Percentiles rank a stretch among this genome's conserved stretches.
Conservation (phyloP, 2,113 vertebrate species). For the Laterallus jamaicensis region DNA sequence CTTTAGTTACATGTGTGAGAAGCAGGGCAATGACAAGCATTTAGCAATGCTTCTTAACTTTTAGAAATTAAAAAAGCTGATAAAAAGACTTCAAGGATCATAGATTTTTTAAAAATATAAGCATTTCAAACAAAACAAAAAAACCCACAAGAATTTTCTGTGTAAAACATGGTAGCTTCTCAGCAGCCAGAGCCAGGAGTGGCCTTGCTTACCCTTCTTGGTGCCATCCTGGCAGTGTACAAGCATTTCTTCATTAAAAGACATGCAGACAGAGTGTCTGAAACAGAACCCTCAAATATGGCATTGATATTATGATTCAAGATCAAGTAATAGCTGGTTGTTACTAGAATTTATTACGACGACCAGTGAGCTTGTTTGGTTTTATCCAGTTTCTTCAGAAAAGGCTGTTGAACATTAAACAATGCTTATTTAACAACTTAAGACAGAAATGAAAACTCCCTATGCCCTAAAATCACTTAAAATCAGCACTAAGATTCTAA, state of each 20-base stretch:
- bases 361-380: not conserved
- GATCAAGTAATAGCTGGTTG: not conserved
- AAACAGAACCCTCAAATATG: not conserved
- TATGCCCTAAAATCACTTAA: not conserved
- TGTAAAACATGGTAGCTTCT: not conserved
- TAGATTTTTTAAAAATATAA: not conserved
- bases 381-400: not conserved
- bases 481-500: not conserved
- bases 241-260: not conserved
- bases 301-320: not conserved
- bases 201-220: not conserved
- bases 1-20: not conserved
- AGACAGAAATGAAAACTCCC: not conserved
- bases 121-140: not conserved
- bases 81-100: not conserved
- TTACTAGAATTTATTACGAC: not conserved
- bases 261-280: not conserved
- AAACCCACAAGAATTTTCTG: not conserved
- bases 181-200: not conserved
- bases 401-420: not conserved
- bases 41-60: not conserved
- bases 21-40: not conserved
- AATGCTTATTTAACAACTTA: not conserved
- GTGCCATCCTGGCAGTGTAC: not conserved
- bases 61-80: not conserved